These are phyloP conservation scores for Passer montanus DNA, from an alignment of 2,113 vertebrate species.

Conservation along the genomic window DNA sequence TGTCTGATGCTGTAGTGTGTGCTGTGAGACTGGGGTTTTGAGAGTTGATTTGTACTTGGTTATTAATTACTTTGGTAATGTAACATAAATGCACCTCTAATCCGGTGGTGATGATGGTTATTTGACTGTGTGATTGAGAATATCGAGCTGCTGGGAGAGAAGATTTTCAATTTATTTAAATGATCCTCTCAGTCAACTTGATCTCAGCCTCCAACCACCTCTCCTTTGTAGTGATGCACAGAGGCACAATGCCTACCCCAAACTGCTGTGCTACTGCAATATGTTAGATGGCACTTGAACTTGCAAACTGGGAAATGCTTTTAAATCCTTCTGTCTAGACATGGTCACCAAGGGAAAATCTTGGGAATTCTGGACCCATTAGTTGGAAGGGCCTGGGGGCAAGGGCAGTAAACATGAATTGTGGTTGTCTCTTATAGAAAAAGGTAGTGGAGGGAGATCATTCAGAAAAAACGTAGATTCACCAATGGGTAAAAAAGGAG, in stretches of 20 bases:
- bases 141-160: background rate
- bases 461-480: background rate
- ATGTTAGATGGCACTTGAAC: background rate
- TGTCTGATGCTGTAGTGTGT: background rate
- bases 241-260: rapidly evolving
- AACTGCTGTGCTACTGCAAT: rapidly evolving
- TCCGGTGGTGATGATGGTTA: background rate
- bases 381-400: background rate
- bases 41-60: conserved; percentile 18
- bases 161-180: conserved; percentile 24
- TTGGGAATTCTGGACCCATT: background rate
- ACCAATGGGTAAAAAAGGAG: background rate
- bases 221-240: background rate
- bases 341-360: background rate
- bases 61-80: conserved; percentile 11
- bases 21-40: background rate
- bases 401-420: background rate
- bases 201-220: background rate
- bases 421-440: background rate
- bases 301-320: background rate
- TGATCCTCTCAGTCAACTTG: background rate
- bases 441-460: background rate
- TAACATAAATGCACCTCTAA: background rate
- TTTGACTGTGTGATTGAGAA: background rate
- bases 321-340: background rate